phyloP scores from a whole-genome alignment of 2,888 invertebrate genomes.

The Hybos culiciformis region DNA sequence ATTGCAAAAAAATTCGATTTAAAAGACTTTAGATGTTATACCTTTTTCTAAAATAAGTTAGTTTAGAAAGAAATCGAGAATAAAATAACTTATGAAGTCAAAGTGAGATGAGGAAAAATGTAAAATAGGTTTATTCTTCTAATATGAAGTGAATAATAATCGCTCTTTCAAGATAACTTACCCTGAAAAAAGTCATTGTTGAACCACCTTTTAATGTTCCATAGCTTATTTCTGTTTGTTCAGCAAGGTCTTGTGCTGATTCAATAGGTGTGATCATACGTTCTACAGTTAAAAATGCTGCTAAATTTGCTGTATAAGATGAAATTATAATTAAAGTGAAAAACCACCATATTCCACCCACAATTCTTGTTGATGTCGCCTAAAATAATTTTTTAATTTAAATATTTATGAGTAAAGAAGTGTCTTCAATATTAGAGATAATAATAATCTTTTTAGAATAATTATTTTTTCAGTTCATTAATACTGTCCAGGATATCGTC shows the following conservation, averaged over 20 bases:
- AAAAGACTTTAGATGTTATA: not conserved
- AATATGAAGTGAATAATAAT: too few species aligned
- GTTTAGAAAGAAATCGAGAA: constrained; percentile 6
- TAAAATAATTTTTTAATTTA: constrained; percentile 34
- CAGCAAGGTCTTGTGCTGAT: constrained; percentile 87
- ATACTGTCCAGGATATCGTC: too few species aligned
- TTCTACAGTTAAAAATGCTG: constrained; percentile 96
- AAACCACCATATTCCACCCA: constrained; percentile 99
- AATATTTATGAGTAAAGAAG: too few species aligned
- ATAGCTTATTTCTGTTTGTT: constrained; percentile 85
- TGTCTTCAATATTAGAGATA: too few species aligned
- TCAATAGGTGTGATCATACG: constrained; percentile 91
- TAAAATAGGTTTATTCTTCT: too few species aligned
- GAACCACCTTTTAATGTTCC: constrained; percentile 89
- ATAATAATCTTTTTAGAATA: constrained; percentile 10
- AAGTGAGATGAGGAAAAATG: not conserved
- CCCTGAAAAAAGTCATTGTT: constrained; percentile 95
- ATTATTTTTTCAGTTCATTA: not conserved
- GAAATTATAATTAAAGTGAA: constrained; percentile 97
- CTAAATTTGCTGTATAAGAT: constrained; percentile 88
- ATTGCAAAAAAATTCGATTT: not conserved
- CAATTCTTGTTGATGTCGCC: constrained; percentile 88
- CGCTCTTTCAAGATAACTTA: constrained; percentile 32
- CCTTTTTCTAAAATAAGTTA: not conserved
- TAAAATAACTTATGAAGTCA: constrained; percentile 7